These are phyloP conservation scores for Triplophysa dalaica DNA, from an alignment of 2,113 vertebrate species.

Conservation along the genomic window DNA sequence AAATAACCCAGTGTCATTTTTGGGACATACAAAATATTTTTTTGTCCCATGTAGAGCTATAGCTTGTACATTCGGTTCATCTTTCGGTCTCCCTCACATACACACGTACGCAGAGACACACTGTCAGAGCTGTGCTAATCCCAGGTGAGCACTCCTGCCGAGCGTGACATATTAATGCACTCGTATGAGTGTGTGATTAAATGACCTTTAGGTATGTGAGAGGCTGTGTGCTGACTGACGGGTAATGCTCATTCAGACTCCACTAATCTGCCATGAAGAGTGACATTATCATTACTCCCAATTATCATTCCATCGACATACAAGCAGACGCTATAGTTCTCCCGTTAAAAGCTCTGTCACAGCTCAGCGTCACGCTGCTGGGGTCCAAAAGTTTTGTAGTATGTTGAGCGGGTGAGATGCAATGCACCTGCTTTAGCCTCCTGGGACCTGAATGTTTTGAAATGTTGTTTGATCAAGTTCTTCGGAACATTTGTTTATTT, in stretches of 20 bases:
- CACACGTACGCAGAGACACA: not conserved
- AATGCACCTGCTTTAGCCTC: not conserved
- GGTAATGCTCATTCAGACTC: slow-evolving; percentile 51
- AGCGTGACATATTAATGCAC: slow-evolving; percentile 51
- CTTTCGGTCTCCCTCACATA: not conserved
- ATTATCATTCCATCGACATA: slow-evolving; percentile 54
- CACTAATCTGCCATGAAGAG: slow-evolving; percentile 53
- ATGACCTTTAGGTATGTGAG: slow-evolving; percentile 55
- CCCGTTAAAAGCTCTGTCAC: slow-evolving; percentile 30
- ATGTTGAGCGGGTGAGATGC: not conserved
- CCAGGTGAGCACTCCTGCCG: slow-evolving; percentile 46
- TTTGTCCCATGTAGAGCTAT: not conserved
- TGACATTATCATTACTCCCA: slow-evolving; percentile 56
- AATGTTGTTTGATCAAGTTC: too few relatives aligned
- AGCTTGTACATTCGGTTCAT: not conserved
- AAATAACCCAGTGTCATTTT: not conserved
- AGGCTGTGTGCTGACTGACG: slow-evolving; percentile 49
- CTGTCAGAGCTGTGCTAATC: slow-evolving; percentile 39
- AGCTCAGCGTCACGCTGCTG: not conserved
- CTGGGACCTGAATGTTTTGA: not conserved
- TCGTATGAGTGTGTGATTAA: slow-evolving; percentile 54
- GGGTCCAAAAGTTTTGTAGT: not conserved
- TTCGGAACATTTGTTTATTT: too few relatives aligned
- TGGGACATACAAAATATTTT: not conserved
- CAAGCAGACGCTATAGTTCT: slow-evolving; percentile 37